A percentile compares a stretch with the other conserved stretches of the same genome.
phyloP scores from a whole-genome alignment of 2,888 invertebrate genomes.

The Pollenia labialis region DNA sequence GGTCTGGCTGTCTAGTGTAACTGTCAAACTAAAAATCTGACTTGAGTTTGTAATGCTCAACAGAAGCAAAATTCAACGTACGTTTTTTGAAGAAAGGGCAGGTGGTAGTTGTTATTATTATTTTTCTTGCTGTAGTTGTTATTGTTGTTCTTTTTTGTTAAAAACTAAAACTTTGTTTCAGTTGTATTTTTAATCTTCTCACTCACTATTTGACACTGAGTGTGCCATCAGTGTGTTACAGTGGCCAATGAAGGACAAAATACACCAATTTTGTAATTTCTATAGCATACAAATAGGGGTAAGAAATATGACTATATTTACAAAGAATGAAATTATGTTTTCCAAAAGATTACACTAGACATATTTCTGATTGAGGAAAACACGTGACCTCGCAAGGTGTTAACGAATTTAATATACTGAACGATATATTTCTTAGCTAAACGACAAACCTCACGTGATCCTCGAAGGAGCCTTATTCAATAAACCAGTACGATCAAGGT shows the following conservation, averaged over 20 bases:
- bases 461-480: no score
- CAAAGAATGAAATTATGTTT: no score
- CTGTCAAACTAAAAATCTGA: slow-evolving; percentile 51
- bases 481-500: no score
- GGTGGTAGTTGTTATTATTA: slow-evolving; percentile 79
- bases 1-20: slow-evolving; percentile 25
- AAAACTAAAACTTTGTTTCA: slow-evolving; percentile 65
- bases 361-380: no score
- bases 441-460: no score
- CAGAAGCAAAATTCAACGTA: slow-evolving; percentile 82
- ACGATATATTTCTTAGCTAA: no score
- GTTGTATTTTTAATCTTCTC: slow-evolving; percentile 76
- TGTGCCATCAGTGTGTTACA: slow-evolving; percentile 78
- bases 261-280: no score
- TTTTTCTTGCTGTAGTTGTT: slow-evolving; percentile 41
- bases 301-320: no score
- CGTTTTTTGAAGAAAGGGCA: slow-evolving; percentile 78
- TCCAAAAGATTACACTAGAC: no score
- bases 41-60: slow-evolving; percentile 78
- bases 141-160: slow-evolving; percentile 19
- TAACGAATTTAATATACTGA: no score
- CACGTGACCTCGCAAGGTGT: no score
- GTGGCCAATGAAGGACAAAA: slow-evolving; percentile 74
- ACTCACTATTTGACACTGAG: slow-evolving; percentile 76
- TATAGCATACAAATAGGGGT: background rate